Evolutionary conservation across 2,888 invertebrate genomes (phyloP), one percentile per base, ranked within the genome.

Genomic region (Pristionchus arcanus): DNA sequence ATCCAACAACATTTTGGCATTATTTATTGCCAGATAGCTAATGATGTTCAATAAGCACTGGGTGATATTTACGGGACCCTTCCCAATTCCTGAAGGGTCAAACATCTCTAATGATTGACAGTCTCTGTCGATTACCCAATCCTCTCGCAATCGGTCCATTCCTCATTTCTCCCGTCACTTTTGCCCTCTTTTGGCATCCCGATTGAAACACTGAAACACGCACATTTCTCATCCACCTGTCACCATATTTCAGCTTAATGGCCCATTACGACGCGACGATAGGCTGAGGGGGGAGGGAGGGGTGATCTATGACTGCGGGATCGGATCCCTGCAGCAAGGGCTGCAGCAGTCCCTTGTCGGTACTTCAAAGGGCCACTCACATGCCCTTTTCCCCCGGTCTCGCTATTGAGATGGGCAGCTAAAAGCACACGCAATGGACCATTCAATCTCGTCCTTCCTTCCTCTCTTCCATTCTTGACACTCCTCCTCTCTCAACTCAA

Each of bases 171-270:
- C 25, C 21, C 21, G 31, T 31, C 37, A 31, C n/a, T 68, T 25
- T 59, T 28, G 25, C 37, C 0, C 21, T 74, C 37, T 11, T 37
- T 74, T 37, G 37, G 74, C 74, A 74, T 81, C 28, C 25, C 34
- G n/a, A 53, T n/a, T 21, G 42, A 81, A 49, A 49, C 42, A 49
- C 15, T 15, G n/a, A 85, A 21, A 85, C 81, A 81, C 81, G 81
- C 81, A 81, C 81, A 42, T 81, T 28, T 81, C 81, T 53, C 81
- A 42, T 81, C 63, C 63, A 66, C 87, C 87, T 87, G 87, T 87
- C 87, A 68, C 87, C 87, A 87, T 87, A 66, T 68, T 59, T 87
- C 87, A 87, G 55, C 55, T 66, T 68, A 31, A 87, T 87, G 11
- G 42, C 87, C 87, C 87, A 63, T 87, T 68, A 42, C 31, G 63